Base-by-base conservation (phyloP, 1,140 invertebrate species). In the Heterodera carotae region DNA sequence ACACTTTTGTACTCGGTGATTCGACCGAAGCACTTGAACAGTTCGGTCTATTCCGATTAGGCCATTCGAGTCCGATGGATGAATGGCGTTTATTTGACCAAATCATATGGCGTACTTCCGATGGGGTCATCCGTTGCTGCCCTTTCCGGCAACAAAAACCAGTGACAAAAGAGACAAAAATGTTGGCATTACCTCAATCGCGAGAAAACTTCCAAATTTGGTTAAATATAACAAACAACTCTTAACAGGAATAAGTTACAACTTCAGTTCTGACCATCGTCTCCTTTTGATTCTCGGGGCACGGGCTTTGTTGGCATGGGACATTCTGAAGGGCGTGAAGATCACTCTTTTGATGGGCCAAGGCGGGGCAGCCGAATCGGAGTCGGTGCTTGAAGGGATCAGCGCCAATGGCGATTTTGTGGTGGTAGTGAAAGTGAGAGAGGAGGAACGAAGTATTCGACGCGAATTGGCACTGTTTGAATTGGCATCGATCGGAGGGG, bases 81-180 rank as follows among this genome's bases (percentile, higher is more conserved):
- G 48, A 22, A 56, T 22, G 48, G 18, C 48, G 22, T 56, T 56
- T 22, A 4, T 22, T 2, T 5, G 22, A 15, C 22, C 48, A 56
- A 56, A 56, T 71, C 59, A 43, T 71, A 31, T 71, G 69, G 69
- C 33, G 34, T 22, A 71, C 69, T 71, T 71, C n/a, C 29, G 69
- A 71, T 71, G 69, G 69, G 10, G 48, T 56, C 22, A 15, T 56
- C 18, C 48, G 48, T n/a, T 66, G 62, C 1, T 66, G 27, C 62
- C 62, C 33, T n/a, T 66, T 66, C 3, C 62, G 62, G 3, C 62
- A 66, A 1, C 62, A 66, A 29, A 66, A n/a, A 27, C 25, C 62
- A 8, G 33, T 34, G 10, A 6, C 62, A 27, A 29, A 12, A 66
- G 62, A 34, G 10, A 1, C 62, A 31, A 31, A 29, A 66, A 29